phyloP scores from a whole-genome alignment of 1,140 invertebrate genomes.

The Anastrepha obliqua region DNA sequence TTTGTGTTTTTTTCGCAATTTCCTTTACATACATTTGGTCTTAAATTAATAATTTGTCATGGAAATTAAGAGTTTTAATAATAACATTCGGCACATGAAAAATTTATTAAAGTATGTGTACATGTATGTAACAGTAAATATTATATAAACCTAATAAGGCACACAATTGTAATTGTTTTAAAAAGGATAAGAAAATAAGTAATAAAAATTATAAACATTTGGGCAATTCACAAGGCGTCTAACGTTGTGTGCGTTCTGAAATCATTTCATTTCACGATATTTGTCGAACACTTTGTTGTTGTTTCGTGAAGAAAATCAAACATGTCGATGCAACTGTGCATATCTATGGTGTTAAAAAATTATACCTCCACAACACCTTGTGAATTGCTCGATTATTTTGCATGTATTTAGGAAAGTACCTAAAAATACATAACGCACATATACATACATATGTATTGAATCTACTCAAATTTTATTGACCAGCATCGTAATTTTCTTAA shows the following conservation, averaged over 20 bases:
- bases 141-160: slow-evolving; percentile 72
- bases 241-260: not conserved
- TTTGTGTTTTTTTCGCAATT: not conserved
- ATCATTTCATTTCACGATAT: not conserved
- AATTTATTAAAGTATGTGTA: not conserved
- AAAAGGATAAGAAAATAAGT: not conserved
- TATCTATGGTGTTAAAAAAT: slow-evolving; percentile 10
- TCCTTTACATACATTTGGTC: not conserved
- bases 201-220: slow-evolving; percentile 37
- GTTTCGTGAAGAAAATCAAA: not conserved
- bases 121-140: slow-evolving; percentile 8
- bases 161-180: slow-evolving; percentile 70
- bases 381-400: not conserved
- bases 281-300: not conserved
- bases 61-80: not conserved
- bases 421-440: not conserved
- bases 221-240: slow-evolving; percentile 28
- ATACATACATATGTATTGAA: not conserved
- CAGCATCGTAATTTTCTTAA: slow-evolving; percentile 66
- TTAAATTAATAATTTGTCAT: not conserved
- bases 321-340: not conserved
- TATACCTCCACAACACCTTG: not conserved
- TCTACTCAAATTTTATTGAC: slow-evolving; percentile 64
- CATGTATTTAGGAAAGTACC: slow-evolving; percentile 53
- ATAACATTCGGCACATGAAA: not conserved